Conservation (phyloP, 2,888 invertebrate species). For the Eupithecia subumbrata region DNA sequence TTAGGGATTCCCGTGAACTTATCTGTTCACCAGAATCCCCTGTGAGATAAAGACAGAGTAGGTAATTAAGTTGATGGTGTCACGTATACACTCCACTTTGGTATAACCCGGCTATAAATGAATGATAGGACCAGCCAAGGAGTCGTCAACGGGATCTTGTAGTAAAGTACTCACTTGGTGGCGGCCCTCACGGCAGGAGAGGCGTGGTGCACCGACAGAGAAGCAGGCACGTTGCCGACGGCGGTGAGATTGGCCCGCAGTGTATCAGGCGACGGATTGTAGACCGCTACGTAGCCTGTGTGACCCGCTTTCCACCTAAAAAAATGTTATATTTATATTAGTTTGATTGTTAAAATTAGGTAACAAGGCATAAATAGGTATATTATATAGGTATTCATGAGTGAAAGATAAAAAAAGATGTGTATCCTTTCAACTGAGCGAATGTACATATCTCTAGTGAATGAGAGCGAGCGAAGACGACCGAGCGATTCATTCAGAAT, state of each 20-base stretch:
- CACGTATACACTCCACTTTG: neutral
- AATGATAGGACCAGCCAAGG: neutral
- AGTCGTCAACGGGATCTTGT: neutral
- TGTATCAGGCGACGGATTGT: conserved; percentile 84
- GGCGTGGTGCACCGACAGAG: conserved; percentile 45
- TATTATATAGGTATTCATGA: too few species aligned
- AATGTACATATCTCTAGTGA: too few species aligned
- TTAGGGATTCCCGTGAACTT: neutral
- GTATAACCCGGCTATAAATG: neutral
- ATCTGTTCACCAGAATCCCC: too few species aligned
- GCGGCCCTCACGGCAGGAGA: conserved; percentile 78
- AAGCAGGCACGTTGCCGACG: conserved; percentile 79
- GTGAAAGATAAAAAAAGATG: too few species aligned
- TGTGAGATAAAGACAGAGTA: too few species aligned
- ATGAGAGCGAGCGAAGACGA: too few species aligned
- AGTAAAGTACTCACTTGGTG: conserved; percentile 59
- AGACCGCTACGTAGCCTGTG: conserved; percentile 89
- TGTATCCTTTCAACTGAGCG: too few species aligned
- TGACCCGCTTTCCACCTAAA: conserved; percentile 88
- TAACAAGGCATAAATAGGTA: too few species aligned
- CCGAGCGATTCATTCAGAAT: too few species aligned
- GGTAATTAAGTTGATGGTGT: neutral
- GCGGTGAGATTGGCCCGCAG: conserved; percentile 83
- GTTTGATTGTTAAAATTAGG: too few species aligned
- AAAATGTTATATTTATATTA: too few species aligned